phyloP scores from a whole-genome alignment of 2,113 vertebrate genomes.

The Hystrix brachyura region DNA sequence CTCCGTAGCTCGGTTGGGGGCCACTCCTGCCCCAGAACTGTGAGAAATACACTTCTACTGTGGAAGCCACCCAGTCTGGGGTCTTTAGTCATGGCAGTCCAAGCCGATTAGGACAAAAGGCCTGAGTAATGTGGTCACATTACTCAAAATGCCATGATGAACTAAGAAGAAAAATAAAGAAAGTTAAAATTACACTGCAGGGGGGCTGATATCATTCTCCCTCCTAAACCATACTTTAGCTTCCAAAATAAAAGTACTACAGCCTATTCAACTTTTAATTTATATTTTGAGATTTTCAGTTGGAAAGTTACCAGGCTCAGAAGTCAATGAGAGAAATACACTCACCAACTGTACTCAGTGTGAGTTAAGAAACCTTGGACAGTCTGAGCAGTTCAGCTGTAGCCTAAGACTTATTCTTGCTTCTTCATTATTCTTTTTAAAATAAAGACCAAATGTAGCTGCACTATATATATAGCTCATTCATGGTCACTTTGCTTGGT shows the following conservation, averaged over 20 bases:
- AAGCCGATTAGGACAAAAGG: background rate
- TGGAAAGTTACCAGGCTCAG: constrained; percentile 53
- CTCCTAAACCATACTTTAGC: constrained; percentile 9
- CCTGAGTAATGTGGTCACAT: background rate
- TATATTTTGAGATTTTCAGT: constrained; percentile 50
- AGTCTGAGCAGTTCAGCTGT: constrained; percentile 83
- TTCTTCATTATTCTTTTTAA: constrained; percentile 87
- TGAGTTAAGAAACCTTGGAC: constrained; percentile 79
- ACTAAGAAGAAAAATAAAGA: constrained; percentile 4
- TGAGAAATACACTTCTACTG: background rate
- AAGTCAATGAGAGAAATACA: constrained; percentile 74
- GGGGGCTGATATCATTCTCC: background rate
- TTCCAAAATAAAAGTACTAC: constrained; percentile 61
- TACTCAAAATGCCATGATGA: constrained; percentile 17
- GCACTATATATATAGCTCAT: constrained; percentile 84
- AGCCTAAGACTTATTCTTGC: constrained; percentile 76
- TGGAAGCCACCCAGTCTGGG: background rate
- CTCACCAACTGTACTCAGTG: constrained; percentile 28
- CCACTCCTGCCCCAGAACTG: background rate
- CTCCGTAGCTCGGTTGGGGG: background rate
- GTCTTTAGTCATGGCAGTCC: background rate
- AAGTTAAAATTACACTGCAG: background rate
- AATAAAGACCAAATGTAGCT: constrained; percentile 86
- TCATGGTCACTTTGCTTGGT: constrained; percentile 85
- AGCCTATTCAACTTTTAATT: constrained; percentile 51